A percentile compares a stretch with the other conserved stretches of the same genome.
Conservation (phyloP, 2,113 vertebrate species). For the Miniopterus natalensis region DNA sequence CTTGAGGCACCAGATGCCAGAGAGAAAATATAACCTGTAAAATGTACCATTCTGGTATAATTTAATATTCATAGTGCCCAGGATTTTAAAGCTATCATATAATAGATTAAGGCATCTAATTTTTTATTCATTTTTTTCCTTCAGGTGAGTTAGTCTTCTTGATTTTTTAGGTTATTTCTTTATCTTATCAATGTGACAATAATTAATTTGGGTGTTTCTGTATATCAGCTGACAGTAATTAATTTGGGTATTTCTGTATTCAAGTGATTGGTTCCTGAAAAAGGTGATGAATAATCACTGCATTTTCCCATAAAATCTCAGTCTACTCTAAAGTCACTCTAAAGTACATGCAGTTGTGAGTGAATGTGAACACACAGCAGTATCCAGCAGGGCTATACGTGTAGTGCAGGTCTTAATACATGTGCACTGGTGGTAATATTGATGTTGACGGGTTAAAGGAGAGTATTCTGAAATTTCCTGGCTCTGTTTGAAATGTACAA, state of each 20-base stretch:
- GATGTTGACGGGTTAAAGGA: conserved; percentile 23
- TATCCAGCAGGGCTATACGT: not conserved
- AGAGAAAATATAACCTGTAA: conserved; percentile 71
- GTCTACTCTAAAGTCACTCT: not conserved
- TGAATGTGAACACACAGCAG: not conserved
- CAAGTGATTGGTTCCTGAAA: conserved; percentile 9
- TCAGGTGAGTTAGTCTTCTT: not conserved
- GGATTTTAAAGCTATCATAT: conserved; percentile 58
- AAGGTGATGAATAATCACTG: conserved; percentile 34
- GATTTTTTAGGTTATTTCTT: conserved; percentile 48
- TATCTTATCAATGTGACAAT: not conserved
- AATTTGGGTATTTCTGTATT: conserved; percentile 51
- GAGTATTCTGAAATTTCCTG: conserved; percentile 50
- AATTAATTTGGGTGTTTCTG: conserved; percentile 46
- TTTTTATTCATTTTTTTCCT: conserved; percentile 53
- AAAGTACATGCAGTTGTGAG: not conserved
- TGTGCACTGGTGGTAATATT: not conserved
- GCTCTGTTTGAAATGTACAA: conserved; percentile 49
- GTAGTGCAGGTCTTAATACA: not conserved
- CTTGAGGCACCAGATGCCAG: conserved; percentile 60
- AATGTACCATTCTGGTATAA: conserved; percentile 51
- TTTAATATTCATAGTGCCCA: conserved; percentile 63
- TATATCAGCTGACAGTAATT: not conserved
- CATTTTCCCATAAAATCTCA: conserved; percentile 37
- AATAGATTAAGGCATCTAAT: conserved; percentile 50